phyloP scores from a whole-genome alignment of 2,797 vertebrate genomes.

The Aythya fuligula region DNA sequence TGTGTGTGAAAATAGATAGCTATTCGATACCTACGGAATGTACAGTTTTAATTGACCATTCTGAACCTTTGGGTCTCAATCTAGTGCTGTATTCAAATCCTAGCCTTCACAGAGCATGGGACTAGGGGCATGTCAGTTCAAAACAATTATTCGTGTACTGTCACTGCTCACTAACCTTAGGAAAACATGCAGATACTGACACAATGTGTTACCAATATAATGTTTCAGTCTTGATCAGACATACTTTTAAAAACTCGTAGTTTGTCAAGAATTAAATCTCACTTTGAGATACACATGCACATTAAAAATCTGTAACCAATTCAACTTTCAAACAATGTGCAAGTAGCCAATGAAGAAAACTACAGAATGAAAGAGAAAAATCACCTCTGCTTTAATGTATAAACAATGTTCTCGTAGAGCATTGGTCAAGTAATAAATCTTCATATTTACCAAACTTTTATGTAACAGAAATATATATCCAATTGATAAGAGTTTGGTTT shows the following conservation, averaged over 20 bases:
- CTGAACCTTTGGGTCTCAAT: not conserved
- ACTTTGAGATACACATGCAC: not conserved
- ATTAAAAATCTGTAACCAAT: not conserved
- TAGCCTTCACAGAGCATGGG: not conserved
- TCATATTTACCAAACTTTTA: constrained; percentile 17
- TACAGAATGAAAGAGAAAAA: constrained; percentile 37
- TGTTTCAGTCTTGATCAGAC: not conserved
- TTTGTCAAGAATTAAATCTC: constrained; percentile 12
- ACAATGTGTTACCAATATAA: not conserved
- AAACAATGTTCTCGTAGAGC: not conserved
- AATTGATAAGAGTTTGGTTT: constrained; percentile 13
- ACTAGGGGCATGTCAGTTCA: not conserved
- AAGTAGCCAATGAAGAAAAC: constrained; percentile 3
- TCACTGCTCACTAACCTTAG: not conserved
- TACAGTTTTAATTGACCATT: not conserved
- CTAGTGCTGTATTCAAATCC: not conserved
- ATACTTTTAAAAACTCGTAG: not conserved
- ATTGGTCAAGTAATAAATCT: constrained; percentile 16
- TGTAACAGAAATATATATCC: constrained; percentile 31
- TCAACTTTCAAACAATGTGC: not conserved
- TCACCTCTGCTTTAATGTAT: not conserved
- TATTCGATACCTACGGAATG: not conserved
- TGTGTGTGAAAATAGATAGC: no score
- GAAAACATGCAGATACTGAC: not conserved
- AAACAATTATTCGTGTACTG: not conserved